A percentile compares a stretch with the other conserved stretches of the same genome.
Conservation (phyloP, 2,888 invertebrate genomes). For the Helobdella robusta region DNA sequence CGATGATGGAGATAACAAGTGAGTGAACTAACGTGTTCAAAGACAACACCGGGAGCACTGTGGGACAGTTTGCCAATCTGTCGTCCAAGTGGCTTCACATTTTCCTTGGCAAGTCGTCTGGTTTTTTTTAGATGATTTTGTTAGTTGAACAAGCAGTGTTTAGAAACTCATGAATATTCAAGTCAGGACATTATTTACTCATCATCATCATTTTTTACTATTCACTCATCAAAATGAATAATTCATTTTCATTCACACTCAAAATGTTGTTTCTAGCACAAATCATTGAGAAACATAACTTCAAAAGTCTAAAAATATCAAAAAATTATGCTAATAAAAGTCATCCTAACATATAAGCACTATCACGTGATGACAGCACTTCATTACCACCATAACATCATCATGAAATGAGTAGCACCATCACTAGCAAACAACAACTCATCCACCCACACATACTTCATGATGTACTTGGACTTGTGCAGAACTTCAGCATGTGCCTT, state of each 20-base stretch:
- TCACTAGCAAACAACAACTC: not conserved
- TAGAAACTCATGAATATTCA: not conserved
- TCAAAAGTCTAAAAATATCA: too few relatives aligned
- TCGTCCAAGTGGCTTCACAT: conserved; percentile 89
- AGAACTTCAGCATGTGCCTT: conserved; percentile 74
- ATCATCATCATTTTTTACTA: not conserved
- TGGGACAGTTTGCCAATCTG: conserved; percentile 93
- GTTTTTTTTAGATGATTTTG: too few relatives aligned
- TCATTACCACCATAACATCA: too few relatives aligned
- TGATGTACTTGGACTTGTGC: conserved; percentile 84
- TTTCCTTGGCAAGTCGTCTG: conserved; percentile 74
- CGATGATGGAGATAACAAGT: too few relatives aligned
- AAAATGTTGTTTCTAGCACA: too few relatives aligned
- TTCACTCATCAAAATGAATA: not conserved
- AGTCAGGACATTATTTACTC: not conserved
- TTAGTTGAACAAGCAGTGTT: too few relatives aligned
- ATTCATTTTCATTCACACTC: too few relatives aligned
- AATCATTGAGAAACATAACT: too few relatives aligned
- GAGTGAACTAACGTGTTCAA: conserved; percentile 73
- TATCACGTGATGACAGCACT: too few relatives aligned
- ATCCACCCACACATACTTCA: conserved; percentile 67
- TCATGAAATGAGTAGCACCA: not conserved
- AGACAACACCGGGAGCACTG: conserved; percentile 84
- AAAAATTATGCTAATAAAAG: too few relatives aligned
- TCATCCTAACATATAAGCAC: too few relatives aligned